These are phyloP conservation scores for Bucorvus abyssinicus DNA, from an alignment of 2,797 vertebrate species.

Conservation along the genomic window DNA sequence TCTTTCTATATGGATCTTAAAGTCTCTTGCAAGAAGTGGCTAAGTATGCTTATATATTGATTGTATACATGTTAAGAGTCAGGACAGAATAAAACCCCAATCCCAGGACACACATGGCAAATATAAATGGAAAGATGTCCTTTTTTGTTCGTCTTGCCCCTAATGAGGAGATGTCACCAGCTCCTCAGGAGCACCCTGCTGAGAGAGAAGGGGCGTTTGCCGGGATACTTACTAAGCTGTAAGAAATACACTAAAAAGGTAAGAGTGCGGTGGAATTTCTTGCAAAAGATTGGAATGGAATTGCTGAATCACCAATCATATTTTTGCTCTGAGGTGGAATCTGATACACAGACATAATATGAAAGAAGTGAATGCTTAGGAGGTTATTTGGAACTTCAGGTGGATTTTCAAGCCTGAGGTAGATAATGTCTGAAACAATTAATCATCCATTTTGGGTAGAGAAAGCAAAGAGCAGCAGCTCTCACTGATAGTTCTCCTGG, in stretches of 20 bases:
- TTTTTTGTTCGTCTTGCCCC: background rate
- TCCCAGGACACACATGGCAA: background rate
- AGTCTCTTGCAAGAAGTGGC: background rate
- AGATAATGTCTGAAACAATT: background rate
- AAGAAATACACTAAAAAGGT: background rate
- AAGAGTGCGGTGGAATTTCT: background rate
- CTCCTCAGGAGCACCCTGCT: background rate
- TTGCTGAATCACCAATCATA: background rate
- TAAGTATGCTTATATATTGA: background rate
- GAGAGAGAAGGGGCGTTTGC: background rate
- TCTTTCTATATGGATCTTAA: background rate
- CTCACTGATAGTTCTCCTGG: background rate
- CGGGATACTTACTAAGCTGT: background rate
- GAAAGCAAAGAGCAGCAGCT: background rate
- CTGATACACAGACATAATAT: background rate
- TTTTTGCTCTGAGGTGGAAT: background rate
- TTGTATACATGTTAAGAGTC: background rate
- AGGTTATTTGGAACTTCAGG: background rate
- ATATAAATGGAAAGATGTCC: background rate
- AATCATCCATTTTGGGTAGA: background rate
- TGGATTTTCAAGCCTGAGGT: slow-evolving; percentile 25
- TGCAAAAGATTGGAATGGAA: background rate
- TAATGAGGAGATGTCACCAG: background rate
- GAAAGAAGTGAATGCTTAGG: background rate
- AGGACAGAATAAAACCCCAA: background rate